These are phyloP conservation scores for Phrynocephalus versicolor DNA, from an alignment of 2,113 vertebrate species.

Conservation along the genomic window DNA sequence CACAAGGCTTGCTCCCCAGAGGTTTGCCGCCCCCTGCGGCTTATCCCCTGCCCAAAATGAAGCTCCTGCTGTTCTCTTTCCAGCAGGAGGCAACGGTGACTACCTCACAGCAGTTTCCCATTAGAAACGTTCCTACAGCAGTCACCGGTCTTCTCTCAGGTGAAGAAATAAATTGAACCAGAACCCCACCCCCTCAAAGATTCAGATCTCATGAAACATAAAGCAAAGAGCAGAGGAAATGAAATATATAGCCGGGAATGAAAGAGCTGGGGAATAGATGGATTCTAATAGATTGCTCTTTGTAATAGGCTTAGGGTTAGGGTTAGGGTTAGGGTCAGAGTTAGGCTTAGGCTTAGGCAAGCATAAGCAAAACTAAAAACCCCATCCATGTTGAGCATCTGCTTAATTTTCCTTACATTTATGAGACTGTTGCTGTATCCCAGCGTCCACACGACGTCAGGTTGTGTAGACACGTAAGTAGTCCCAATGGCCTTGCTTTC, in stretches of 20 bases:
- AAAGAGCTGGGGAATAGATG: neutral
- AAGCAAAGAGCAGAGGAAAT: too few species aligned
- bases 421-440: too few species aligned
- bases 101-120: neutral
- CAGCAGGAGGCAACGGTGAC: neutral
- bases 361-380: too few species aligned
- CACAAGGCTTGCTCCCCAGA: conserved; percentile 42
- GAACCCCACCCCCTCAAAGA: neutral
- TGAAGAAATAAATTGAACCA: neutral
- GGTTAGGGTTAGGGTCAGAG: too few species aligned
- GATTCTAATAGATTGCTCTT: neutral
- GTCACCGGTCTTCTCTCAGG: neutral
- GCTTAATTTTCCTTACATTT: too few species aligned
- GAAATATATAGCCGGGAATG: neutral
- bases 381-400: too few species aligned
- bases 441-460: too few species aligned
- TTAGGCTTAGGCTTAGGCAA: too few species aligned
- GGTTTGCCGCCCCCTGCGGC: conserved; percentile 11
- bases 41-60: neutral
- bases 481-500: too few species aligned
- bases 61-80: conserved; percentile 15
- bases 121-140: neutral
- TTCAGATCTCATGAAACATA: neutral
- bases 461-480: too few species aligned
- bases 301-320: too few species aligned